Conservation (phyloP, 35 echinoderm and acorn worm genomes). For the Amphiura filiformis region DNA sequence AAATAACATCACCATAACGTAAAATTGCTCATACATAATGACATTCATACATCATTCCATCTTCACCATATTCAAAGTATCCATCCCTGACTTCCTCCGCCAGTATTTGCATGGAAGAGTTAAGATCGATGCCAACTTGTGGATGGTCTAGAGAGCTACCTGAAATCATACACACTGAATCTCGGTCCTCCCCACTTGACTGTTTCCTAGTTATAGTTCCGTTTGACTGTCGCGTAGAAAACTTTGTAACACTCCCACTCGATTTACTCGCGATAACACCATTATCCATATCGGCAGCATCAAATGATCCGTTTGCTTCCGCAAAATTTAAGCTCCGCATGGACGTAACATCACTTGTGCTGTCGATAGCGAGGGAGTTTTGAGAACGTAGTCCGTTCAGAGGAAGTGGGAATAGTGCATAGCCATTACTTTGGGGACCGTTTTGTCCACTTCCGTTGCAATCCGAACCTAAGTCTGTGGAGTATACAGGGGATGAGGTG, state of each 20-base stretch:
- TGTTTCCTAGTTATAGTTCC: constrained; percentile 51
- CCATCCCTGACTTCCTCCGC: constrained; percentile 13
- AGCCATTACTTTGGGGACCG: background rate
- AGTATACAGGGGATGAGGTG: constrained; percentile 61
- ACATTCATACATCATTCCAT: constrained; percentile 51
- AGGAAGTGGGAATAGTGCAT: background rate
- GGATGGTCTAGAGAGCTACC: background rate
- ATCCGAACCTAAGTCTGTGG: background rate
- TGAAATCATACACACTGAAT: constrained; percentile 9
- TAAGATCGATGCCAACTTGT: constrained; percentile 1
- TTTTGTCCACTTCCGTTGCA: background rate
- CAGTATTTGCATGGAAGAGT: background rate
- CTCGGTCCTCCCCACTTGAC: constrained; percentile 15
- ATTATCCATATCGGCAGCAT: background rate
- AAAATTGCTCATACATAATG: constrained; percentile 75
- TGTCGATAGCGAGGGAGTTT: background rate
- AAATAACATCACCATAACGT: too few relatives aligned
- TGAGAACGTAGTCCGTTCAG: background rate
- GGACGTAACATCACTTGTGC: background rate
- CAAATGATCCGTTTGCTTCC: background rate
- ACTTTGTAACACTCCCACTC: constrained; percentile 84
- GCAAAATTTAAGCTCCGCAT: background rate
- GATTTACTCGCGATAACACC: constrained; percentile 60
- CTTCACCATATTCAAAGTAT: constrained; percentile 43
- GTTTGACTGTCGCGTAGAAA: constrained; percentile 45